A percentile compares a stretch with the other conserved stretches of the same genome.
Evolutionary conservation across 2,888 invertebrate species (phyloP).

Genomic region (Ditylenchus weischeri): DNA sequence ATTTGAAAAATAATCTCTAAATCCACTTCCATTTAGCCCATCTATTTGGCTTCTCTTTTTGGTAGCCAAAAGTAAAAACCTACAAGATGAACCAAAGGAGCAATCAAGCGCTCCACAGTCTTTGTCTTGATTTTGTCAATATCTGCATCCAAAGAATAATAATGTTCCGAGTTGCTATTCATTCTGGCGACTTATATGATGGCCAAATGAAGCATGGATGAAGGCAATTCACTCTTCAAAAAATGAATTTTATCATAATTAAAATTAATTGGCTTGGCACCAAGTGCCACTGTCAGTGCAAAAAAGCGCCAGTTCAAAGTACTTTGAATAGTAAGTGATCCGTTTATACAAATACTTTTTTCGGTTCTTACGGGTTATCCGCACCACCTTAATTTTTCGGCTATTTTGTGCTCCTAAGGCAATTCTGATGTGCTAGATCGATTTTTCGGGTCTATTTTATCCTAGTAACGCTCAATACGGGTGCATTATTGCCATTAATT

Average conservation of each 20-base stretch:
- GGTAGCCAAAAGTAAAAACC: constrained; percentile 2
- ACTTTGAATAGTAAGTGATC: not conserved
- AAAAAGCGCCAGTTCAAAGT: constrained; percentile 1
- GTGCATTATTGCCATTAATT: too few relatives aligned
- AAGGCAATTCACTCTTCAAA: not conserved
- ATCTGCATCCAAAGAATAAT: constrained; percentile 20
- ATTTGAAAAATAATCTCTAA: not conserved
- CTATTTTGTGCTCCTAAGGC: too few relatives aligned
- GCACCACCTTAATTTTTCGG: too few relatives aligned
- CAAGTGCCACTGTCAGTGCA: constrained; percentile 1
- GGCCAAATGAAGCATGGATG: not conserved
- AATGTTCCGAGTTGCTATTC: constrained; percentile 4
- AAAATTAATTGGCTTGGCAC: constrained; percentile 6
- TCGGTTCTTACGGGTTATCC: too few relatives aligned
- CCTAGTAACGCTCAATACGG: too few relatives aligned
- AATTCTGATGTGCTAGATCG: too few relatives aligned
- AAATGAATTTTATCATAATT: not conserved
- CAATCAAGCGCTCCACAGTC: constrained; percentile 41
- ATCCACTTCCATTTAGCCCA: too few relatives aligned
- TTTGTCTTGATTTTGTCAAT: constrained; percentile 37
- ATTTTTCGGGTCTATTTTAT: too few relatives aligned
- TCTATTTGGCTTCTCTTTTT: too few relatives aligned
- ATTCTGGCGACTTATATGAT: not conserved
- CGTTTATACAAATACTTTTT: too few relatives aligned
- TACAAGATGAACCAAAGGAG: constrained; percentile 43